Evolutionary conservation across 2,113 vertebrate species (phyloP).

Genomic region (Raja brachyura): DNA sequence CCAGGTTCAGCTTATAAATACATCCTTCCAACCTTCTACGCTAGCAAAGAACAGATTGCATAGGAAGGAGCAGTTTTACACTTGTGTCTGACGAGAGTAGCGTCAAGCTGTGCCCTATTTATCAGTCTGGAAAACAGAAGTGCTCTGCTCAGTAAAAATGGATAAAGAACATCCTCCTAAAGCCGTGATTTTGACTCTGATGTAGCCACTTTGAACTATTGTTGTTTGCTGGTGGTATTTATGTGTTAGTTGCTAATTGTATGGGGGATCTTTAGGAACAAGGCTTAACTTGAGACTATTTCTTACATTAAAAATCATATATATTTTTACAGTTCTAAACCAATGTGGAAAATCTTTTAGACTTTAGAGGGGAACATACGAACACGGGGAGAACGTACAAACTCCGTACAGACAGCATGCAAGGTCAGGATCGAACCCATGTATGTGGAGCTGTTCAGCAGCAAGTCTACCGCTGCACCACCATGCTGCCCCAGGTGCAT

Average conservation of each 20-base stretch:
- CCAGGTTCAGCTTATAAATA: slow-evolving; percentile 21
- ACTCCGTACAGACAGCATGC: too few species aligned
- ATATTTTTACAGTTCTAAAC: neutral
- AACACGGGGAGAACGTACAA: too few species aligned
- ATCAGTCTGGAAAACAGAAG: slow-evolving; percentile 35
- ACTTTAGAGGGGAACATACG: too few species aligned
- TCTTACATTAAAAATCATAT: neutral
- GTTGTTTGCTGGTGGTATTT: neutral
- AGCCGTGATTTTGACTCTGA: neutral
- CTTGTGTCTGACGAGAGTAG: slow-evolving; percentile 29
- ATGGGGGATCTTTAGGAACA: neutral
- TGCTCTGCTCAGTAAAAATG: slow-evolving; percentile 29
- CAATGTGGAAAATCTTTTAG: neutral
- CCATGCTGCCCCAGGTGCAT: too few species aligned
- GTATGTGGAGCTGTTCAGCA: too few species aligned
- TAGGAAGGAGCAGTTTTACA: slow-evolving; percentile 35
- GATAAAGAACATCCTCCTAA: slow-evolving; percentile 11
- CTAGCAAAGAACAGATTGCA: slow-evolving; percentile 34
- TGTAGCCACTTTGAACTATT: neutral
- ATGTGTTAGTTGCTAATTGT: neutral
- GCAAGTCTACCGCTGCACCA: too few species aligned
- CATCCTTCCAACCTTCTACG: slow-evolving; percentile 22
- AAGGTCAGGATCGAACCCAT: too few species aligned
- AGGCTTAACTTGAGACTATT: neutral
- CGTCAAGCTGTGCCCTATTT: slow-evolving; percentile 32